Conservation (phyloP, 2,113 vertebrate genomes). For the Ptilonorhynchus violaceus region DNA sequence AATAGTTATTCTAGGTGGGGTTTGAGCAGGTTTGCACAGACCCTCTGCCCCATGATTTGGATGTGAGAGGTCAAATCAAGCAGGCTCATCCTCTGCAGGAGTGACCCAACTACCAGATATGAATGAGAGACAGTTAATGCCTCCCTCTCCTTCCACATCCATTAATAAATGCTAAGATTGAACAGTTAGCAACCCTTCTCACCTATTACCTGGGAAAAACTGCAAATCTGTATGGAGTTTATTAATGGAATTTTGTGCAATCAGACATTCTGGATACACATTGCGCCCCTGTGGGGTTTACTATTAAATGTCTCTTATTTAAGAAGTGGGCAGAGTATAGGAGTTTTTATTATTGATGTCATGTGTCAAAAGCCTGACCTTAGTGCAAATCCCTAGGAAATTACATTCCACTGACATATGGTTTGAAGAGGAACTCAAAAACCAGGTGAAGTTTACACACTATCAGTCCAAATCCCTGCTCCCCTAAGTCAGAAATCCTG, state of each 20-base stretch:
- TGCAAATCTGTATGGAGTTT: background rate
- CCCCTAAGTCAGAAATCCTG: background rate
- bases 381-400: conserved; percentile 16
- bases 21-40: background rate
- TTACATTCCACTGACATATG: background rate
- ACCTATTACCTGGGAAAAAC: background rate
- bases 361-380: conserved; percentile 23
- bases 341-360: background rate
- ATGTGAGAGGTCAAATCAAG: background rate
- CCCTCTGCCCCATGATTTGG: background rate
- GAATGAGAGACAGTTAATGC: background rate
- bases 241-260: background rate
- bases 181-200: background rate
- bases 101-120: background rate
- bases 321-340: background rate
- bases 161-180: background rate
- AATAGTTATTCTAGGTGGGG: background rate
- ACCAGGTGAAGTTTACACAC: background rate
- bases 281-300: background rate
- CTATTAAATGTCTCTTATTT: background rate
- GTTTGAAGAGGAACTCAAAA: background rate
- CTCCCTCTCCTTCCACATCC: background rate
- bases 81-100: background rate
- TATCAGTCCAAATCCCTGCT: background rate
- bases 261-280: background rate